phyloP scores from a whole-genome alignment of 2,888 invertebrate genomes.

The Folsomia manolachei region DNA sequence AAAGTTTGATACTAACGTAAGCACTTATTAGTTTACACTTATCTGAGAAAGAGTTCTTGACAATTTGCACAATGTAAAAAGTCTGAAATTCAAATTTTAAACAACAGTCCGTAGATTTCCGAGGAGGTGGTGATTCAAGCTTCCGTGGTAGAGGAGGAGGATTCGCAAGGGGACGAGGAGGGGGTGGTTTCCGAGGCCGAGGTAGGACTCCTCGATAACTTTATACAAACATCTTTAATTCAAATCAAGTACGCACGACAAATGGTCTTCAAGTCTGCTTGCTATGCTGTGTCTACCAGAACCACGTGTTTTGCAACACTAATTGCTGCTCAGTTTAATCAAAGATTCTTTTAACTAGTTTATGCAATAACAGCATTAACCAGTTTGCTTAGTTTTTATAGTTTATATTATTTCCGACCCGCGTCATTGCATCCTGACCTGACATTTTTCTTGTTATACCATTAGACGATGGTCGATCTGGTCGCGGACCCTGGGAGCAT shows the following conservation, averaged over 20 bases:
- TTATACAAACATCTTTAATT: not conserved
- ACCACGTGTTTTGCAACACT: not conserved
- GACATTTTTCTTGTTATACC: not conserved
- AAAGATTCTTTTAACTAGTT: not conserved
- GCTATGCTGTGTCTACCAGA: too few relatives aligned
- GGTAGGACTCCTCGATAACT: conserved; percentile 23
- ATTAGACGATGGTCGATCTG: conserved; percentile 20
- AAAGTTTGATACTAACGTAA: conserved; percentile 25
- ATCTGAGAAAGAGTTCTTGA: not conserved
- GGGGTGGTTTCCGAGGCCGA: conserved; percentile 28
- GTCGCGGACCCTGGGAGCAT: conserved; percentile 43
- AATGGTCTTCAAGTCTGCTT: not conserved
- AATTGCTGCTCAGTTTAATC: not conserved
- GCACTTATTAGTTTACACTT: not conserved
- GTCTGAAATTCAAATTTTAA: too few relatives aligned
- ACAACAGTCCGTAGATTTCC: too few relatives aligned
- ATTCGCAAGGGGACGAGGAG: conserved; percentile 32
- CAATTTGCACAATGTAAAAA: too few relatives aligned
- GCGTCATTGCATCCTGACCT: not conserved
- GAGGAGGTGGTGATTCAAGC: conserved; percentile 15
- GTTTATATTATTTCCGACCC: not conserved
- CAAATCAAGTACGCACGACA: not conserved
- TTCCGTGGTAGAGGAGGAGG: conserved; percentile 19
- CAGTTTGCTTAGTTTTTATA: not conserved
- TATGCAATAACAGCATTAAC: not conserved